Conservation (phyloP, 2,888 invertebrate genomes). For the Ichneumoninae sp. region DNA sequence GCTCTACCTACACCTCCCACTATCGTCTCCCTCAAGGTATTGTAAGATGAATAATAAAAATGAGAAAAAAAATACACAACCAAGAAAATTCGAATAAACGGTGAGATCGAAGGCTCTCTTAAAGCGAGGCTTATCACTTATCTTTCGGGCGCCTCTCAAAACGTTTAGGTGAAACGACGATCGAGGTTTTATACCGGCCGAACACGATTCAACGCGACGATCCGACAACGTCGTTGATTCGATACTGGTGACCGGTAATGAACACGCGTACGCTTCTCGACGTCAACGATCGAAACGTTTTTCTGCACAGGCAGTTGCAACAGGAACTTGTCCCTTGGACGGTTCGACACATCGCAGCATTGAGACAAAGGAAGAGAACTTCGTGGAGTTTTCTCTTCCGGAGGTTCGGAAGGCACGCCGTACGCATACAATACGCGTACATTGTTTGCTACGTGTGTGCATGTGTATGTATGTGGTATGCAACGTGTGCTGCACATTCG, state of each 20-base stretch:
- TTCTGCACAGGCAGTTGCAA: constrained; percentile 18
- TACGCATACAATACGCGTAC: constrained; percentile 48
- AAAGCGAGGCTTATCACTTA: constrained; percentile 14
- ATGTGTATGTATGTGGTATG: constrained; percentile 72
- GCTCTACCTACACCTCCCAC: constrained; percentile 11
- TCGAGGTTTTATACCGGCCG: not conserved
- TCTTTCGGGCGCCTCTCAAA: constrained; percentile 17
- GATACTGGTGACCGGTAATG: not conserved
- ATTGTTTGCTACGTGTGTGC: constrained; percentile 68
- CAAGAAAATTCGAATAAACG: constrained; percentile 24
- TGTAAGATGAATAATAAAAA: constrained; percentile 18
- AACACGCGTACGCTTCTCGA: constrained; percentile 1
- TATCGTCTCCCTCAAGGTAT: constrained; percentile 31
- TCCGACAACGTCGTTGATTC: not conserved
- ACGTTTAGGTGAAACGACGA: constrained; percentile 30
- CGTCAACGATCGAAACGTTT: constrained; percentile 24
- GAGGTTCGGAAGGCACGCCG: constrained; percentile 62
- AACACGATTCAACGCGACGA: not conserved
- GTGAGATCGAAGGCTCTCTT: constrained; percentile 14
- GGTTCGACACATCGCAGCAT: constrained; percentile 29
- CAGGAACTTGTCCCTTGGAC: not conserved
- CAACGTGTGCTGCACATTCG: constrained; percentile 81
- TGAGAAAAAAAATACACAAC: not conserved
- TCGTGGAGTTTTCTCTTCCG: constrained; percentile 73
- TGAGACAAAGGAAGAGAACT: constrained; percentile 71